Evolutionary conservation across 2,797 vertebrate species (phyloP).

Genomic region (Sylvia borin): DNA sequence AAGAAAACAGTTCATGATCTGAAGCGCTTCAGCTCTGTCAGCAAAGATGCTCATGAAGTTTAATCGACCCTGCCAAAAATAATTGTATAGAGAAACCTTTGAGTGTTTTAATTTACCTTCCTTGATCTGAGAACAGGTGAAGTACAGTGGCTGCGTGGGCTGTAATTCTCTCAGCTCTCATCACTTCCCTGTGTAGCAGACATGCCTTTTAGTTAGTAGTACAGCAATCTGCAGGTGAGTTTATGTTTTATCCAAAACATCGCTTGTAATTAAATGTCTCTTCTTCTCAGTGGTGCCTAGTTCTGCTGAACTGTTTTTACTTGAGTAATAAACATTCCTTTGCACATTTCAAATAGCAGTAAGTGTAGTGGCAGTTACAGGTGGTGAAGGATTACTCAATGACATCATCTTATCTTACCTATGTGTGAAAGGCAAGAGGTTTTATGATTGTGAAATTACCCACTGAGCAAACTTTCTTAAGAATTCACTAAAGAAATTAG

Average conservation of each 20-base stretch:
- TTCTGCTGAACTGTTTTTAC: background rate
- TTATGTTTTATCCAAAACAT: background rate
- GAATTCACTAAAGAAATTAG: background rate
- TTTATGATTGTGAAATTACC: background rate
- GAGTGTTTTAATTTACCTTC: background rate
- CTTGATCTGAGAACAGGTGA: background rate
- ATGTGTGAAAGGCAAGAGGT: background rate
- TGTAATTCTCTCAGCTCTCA: background rate
- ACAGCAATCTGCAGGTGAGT: background rate
- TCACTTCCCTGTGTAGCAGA: background rate
- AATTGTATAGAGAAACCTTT: background rate
- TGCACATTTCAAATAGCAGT: background rate
- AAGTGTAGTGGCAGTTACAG: background rate
- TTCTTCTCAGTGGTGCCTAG: background rate
- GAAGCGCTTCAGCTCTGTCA: constrained; percentile 1
- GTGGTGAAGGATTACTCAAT: background rate
- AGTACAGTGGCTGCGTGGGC: background rate
- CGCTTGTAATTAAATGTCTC: background rate
- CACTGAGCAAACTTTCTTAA: background rate
- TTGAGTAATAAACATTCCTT: background rate
- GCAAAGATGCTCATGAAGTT: background rate
- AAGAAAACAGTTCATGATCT: constrained; percentile 5
- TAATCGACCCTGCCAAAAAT: background rate
- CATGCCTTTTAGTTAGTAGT: background rate
- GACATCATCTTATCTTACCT: background rate